phyloP scores from a whole-genome alignment of 2,113 vertebrate species.

The Dromiciops gliroides region DNA sequence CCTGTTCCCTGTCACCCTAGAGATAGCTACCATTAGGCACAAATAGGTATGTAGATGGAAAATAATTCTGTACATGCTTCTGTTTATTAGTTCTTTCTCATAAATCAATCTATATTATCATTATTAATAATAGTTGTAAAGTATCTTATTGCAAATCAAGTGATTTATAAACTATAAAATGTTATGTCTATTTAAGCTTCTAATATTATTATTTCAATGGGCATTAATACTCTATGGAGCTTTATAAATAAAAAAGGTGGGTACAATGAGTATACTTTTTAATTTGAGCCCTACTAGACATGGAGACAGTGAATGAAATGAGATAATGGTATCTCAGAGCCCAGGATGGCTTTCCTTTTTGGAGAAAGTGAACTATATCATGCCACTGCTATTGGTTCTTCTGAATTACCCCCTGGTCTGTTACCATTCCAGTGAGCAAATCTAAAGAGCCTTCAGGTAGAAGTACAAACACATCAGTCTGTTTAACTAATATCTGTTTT shows the following conservation, averaged over 20 bases:
- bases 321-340: neutral
- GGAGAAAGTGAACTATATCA: slow-evolving; percentile 26
- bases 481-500: slow-evolving; percentile 66
- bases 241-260: slow-evolving; percentile 15
- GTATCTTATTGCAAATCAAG: neutral
- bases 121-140: neutral
- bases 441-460: slow-evolving; percentile 15
- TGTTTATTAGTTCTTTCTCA: neutral
- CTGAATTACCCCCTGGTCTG: neutral
- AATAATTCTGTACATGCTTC: neutral
- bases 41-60: neutral
- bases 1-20: neutral
- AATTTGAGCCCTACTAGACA: slow-evolving; percentile 58
- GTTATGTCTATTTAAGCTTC: neutral
- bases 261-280: slow-evolving; percentile 38
- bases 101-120: neutral
- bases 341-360: slow-evolving; percentile 31
- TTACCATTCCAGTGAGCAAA: slow-evolving; percentile 28
- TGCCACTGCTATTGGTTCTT: neutral
- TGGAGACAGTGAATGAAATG: slow-evolving; percentile 6
- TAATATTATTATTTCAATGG: neutral
- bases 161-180: neutral
- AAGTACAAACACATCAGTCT: slow-evolving; percentile 55
- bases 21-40: neutral
- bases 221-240: neutral